Evolutionary conservation across 2,113 vertebrate genomes (phyloP).

Genomic region (Triplophysa siluroides): DNA sequence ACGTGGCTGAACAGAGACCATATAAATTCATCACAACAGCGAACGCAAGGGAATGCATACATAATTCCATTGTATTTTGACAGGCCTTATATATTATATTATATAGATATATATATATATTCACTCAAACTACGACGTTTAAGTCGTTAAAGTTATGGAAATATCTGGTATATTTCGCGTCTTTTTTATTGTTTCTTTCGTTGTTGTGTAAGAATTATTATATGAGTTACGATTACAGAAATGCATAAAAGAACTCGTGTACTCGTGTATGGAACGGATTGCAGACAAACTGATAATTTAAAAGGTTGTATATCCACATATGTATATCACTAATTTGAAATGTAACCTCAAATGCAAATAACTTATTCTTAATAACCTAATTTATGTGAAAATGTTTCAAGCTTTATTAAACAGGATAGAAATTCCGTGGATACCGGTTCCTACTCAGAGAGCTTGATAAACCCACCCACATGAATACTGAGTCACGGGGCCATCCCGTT

Average conservation of each 20-base stretch:
- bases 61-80: not conserved
- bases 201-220: constrained; percentile 77
- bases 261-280: not conserved
- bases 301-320: not conserved
- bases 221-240: constrained; percentile 31
- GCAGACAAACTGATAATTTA: not conserved
- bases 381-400: no score
- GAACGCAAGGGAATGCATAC: not conserved
- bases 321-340: no score
- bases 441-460: not conserved
- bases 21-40: constrained; percentile 23
- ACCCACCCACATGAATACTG: constrained; percentile 41
- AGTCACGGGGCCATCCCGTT: constrained; percentile 58
- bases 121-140: not conserved
- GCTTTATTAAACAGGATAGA: not conserved
- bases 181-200: constrained; percentile 61
- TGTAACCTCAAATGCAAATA: no score
- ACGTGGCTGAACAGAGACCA: constrained; percentile 58
- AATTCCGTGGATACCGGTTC: not conserved
- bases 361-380: no score
- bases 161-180: not conserved
- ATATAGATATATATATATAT: no score
- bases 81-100: constrained; percentile 14
- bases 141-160: not conserved
- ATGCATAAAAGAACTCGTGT: not conserved